A percentile compares a stretch with the other conserved stretches of the same genome.
phyloP scores from a whole-genome alignment of 2,888 invertebrate species.

The Diplazon laetatorius region DNA sequence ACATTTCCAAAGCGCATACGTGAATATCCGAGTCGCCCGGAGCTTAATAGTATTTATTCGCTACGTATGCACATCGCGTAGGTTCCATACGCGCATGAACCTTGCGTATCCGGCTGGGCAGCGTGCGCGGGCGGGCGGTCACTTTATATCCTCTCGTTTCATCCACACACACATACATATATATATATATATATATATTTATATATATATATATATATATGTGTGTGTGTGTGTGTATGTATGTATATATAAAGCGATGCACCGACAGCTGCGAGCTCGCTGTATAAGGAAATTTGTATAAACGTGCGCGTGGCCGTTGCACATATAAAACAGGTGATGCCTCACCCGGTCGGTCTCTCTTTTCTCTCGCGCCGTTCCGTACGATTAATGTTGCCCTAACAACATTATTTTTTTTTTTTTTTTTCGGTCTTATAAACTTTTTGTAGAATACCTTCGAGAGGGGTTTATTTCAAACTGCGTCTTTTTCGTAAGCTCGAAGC shows the following conservation, averaged over 20 bases:
- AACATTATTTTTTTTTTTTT: conserved; percentile 1
- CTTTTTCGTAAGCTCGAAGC: background rate
- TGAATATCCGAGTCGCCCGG: conserved; percentile 43
- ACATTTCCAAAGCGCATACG: conserved; percentile 50
- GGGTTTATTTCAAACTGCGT: conserved; percentile 4
- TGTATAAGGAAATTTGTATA: conserved; percentile 61
- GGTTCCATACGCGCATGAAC: conserved; percentile 39
- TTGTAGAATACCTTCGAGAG: conserved; percentile 4
- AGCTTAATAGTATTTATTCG: conserved; percentile 54
- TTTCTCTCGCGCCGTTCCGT: conserved; percentile 22
- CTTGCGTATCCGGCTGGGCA: conserved; percentile 42
- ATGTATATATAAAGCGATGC: conserved; percentile 20
- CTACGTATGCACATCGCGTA: conserved; percentile 61
- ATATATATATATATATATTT: conserved; percentile 1
- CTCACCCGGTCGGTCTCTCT: conserved; percentile 20
- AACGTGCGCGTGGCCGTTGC: conserved; percentile 52
- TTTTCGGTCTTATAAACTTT: background rate
- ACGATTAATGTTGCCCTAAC: conserved; percentile 48
- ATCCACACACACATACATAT: conserved; percentile 7
- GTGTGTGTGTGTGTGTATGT: background rate
- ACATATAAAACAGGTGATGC: conserved; percentile 56
- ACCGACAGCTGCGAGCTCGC: conserved; percentile 55
- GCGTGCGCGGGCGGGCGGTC: conserved; percentile 54
- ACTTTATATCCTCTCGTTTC: conserved; percentile 31
- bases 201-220: conserved; percentile 3